Conservation (phyloP, 2,113 vertebrate species). For the Pseudopodoces humilis region DNA sequence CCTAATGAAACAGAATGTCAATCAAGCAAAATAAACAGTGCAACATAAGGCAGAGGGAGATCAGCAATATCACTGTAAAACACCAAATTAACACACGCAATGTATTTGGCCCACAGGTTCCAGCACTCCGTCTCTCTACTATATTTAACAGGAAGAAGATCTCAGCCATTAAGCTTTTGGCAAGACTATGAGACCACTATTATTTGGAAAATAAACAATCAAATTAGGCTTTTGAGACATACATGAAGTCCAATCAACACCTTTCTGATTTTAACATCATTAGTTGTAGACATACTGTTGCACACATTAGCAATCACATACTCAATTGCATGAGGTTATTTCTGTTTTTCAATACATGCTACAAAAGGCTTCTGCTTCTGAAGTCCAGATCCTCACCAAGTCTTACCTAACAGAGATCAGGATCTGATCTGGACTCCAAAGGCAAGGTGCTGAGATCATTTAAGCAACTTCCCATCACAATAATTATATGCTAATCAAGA, state of each 20-base stretch:
- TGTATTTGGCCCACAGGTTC: background rate
- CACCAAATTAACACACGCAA: background rate
- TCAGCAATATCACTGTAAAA: background rate
- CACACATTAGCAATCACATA: background rate
- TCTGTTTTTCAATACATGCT: background rate
- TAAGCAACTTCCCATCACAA: background rate
- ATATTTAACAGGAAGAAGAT: background rate
- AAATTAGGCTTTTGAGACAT: background rate
- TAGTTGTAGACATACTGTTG: background rate
- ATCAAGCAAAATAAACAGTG: background rate
- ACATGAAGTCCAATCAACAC: background rate
- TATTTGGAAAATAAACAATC: background rate
- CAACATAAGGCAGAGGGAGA: background rate
- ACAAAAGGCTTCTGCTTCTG: background rate
- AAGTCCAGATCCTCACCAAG: background rate
- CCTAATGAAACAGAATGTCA: background rate
- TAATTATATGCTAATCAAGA: background rate
- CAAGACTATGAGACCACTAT: background rate
- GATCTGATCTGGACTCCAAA: background rate
- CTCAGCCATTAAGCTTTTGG: background rate
- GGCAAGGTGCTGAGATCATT: background rate
- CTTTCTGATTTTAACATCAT: background rate
- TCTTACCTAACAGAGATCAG: background rate
- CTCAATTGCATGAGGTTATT: background rate
- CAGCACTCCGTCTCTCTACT: background rate